Percentiles rank a stretch among this genome's conserved stretches.
Evolutionary conservation across 2,888 invertebrate species (phyloP).

Genomic region (Erebia ligea): DNA sequence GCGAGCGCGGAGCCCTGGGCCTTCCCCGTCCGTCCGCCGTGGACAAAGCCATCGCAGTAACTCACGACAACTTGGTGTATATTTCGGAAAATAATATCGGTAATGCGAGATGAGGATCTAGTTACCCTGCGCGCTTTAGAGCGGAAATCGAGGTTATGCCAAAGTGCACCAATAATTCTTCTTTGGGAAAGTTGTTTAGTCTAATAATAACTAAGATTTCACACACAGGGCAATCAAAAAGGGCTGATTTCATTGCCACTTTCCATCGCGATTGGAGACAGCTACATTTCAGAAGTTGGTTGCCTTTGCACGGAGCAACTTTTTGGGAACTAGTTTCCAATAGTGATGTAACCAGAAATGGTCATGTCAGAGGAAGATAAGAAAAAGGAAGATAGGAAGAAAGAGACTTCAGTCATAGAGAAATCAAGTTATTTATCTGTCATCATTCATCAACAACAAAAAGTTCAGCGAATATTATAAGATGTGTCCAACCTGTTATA

Average conservation of each 20-base stretch:
- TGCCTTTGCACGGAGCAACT: too few species aligned
- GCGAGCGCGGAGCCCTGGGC: slow-evolving; percentile 71
- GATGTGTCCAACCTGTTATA: not conserved
- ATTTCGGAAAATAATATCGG: slow-evolving; percentile 69
- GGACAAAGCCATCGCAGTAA: slow-evolving; percentile 67
- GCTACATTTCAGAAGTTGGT: too few species aligned
- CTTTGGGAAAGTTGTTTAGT: slow-evolving; percentile 19
- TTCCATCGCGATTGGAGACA: too few species aligned
- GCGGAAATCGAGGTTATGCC: slow-evolving; percentile 62
- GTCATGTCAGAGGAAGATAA: too few species aligned
- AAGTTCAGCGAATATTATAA: too few species aligned
- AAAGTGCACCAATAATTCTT: slow-evolving; percentile 37
- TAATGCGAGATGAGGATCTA: slow-evolving; percentile 64
- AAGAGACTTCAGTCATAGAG: too few species aligned
- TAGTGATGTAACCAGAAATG: too few species aligned
- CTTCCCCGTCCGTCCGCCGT: slow-evolving; percentile 55
- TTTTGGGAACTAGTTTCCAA: too few species aligned
- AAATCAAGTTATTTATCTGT: too few species aligned
- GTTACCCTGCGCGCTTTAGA: slow-evolving; percentile 66
- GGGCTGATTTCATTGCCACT: not conserved
- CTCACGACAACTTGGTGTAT: slow-evolving; percentile 58
- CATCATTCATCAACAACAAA: not conserved
- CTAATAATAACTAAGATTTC: not conserved
- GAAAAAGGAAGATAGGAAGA: too few species aligned
- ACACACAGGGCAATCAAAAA: not conserved